Percentiles rank a stretch among this genome's conserved stretches.
These are phyloP conservation scores for Matsumyia berberina DNA, from an alignment of 2,888 invertebrate species.

Conservation along the genomic window DNA sequence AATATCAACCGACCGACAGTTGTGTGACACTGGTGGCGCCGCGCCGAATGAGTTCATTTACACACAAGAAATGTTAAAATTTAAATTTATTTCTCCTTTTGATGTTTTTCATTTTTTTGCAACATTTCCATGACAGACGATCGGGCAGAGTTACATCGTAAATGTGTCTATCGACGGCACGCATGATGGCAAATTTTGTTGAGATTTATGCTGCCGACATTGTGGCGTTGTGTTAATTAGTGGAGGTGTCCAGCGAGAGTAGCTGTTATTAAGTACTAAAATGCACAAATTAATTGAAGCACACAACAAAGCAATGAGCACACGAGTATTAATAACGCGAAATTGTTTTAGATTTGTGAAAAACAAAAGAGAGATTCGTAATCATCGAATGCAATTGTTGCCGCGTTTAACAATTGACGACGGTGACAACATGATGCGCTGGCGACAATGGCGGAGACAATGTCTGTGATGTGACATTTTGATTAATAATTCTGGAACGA, in stretches of 20 bases:
- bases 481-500: constrained; percentile 34
- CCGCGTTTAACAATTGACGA: constrained; percentile 33
- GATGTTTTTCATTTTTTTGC: constrained; percentile 1
- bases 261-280: constrained; percentile 45
- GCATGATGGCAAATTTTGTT: constrained; percentile 9
- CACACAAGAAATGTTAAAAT: constrained; percentile 16
- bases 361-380: constrained; percentile 34
- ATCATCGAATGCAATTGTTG: constrained; percentile 36
- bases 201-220: constrained; percentile 19
- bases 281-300: constrained; percentile 63
- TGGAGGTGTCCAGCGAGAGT: constrained; percentile 2
- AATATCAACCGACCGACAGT: constrained; percentile 22
- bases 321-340: constrained; percentile 46
- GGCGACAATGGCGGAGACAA: neutral
- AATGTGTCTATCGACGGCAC: neutral
- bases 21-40: constrained; percentile 45
- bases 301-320: constrained; percentile 33
- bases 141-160: neutral
- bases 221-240: constrained; percentile 37
- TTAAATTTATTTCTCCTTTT: constrained; percentile 31
- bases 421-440: constrained; percentile 32
- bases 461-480: constrained; percentile 26
- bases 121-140: neutral
- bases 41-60: constrained; percentile 39
- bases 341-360: constrained; percentile 44